A percentile compares a stretch with the other conserved stretches of the same genome.
Conservation (phyloP, 2,888 invertebrate species). For the Drosophila nigritarsus region DNA sequence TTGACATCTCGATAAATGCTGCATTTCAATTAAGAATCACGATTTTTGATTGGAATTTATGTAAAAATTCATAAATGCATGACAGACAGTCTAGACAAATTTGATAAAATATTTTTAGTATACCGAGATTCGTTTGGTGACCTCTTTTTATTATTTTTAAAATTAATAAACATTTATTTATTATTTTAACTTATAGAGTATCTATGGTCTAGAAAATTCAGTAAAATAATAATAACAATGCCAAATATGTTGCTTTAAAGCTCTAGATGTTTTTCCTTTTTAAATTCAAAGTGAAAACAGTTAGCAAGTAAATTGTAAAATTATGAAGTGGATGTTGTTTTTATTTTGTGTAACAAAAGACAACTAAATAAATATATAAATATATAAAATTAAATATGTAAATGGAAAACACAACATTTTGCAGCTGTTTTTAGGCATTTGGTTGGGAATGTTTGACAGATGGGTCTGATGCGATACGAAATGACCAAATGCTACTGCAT, state of each 20-base stretch:
- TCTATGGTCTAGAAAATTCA: background rate
- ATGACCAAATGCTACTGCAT: background rate
- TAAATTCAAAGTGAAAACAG: constrained; percentile 16
- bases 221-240: background rate
- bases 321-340: constrained; percentile 9
- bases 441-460: background rate
- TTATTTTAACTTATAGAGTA: background rate
- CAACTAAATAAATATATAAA: background rate
- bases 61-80: background rate
- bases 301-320: constrained; percentile 8
- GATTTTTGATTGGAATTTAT: background rate
- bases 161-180: background rate
- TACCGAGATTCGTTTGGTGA: background rate
- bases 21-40: background rate
- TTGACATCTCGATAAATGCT: background rate
- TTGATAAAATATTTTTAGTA: background rate
- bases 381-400: constrained; percentile 5
- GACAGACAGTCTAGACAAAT: background rate
- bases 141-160: background rate
- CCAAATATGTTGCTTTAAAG: background rate
- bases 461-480: constrained; percentile 10
- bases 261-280: background rate
- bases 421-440: constrained; percentile 13
- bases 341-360: background rate
- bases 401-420: background rate